Base-by-base conservation (phyloP, 1,140 invertebrate genomes). In the Cydia fagiglandana region DNA sequence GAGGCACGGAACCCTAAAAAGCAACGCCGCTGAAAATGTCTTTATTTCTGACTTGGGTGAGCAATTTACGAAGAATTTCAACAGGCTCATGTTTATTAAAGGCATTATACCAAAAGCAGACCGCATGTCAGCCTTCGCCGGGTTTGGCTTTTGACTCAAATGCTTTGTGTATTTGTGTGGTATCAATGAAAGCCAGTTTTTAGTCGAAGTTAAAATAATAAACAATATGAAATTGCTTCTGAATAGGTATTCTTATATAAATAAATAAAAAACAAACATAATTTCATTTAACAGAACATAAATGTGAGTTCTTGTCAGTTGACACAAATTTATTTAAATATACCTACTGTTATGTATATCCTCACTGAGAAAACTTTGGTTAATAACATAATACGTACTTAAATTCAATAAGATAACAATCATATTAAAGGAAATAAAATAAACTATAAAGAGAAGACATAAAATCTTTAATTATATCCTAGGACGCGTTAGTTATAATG, bases 31-130 rank as follows among this genome's bases (percentile, higher is more conserved):
- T 75, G 47, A 75, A 85, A 84, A 86, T 86, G 81, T 79, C 83
- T 85, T 84, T 80, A 84, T 84, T 78, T 76, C 81, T 84, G 79
- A 74, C 77, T 76, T 73, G 77, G 68, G 30, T 45, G 61, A 73
- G 53, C 77, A 77, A 79, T 84, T 86, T 83, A 75, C 76, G 74
- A 79, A 78, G 78, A 75, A 79, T 75, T 81, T 77, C 66, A 75
- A 76, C 73, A 75, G 74, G 73, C 75, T 79, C 78, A 80, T 80
- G 79, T 82, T 78, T 83, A 85, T 85, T 83, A 82, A 85, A 81
- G 73, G 41, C 73, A 64, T 76, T 74, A 73, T 64, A 74, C 68
- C 45, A 73, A 77, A 81, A 76, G 56, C 76, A 73, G 73, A 66
- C 73, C 75, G 66, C 76, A 77, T 10, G 73, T 47, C 56, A 66